Evolutionary conservation across 2,113 vertebrate species (phyloP), one percentile per base, ranked within the genome.

Genomic region (Ploceus nigricollis): DNA sequence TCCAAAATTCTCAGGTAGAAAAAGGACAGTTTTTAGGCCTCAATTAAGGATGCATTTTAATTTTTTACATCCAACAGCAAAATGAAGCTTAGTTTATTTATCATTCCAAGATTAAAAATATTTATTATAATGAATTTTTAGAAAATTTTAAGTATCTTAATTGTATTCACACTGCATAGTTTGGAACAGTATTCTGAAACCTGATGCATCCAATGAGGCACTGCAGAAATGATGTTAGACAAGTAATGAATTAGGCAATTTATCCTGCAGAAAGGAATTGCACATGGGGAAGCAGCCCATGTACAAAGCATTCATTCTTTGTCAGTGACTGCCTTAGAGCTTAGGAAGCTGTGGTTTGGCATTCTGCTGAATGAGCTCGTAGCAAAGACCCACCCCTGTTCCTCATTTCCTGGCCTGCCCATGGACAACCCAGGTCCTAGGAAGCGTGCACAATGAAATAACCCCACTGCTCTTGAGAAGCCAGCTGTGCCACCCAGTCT

Each of bases 281-380:
- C 80, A 92, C 68, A 48, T 78, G 64, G 47, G 76, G 86, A 93
- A 90, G 93, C 86, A 63, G 76, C 60, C n/a, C n/a, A n/a, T 4
- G 0, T 54, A 95, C 94, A 96, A 90, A 92, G 93, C 94, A 82
- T 80, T 90, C 82, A 87, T 88, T 91, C 79, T 96, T 96, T 93
- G 78, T 94, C 84, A 82, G 28, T 31, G 50, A 70, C 66, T 86
- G 94, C 87, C 78, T 69, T 78, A 70, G 53, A 92, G 57, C 85
- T 86, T 73, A 73, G 95, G 95, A 97, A 96, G 85, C 85, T 93
- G 93, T 73, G 92, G 90, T 93, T 93, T 91, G 64, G 56, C 93
- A 47, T 93, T 88, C 85, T 91, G 94, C 93, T 96, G 96, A 95
- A 91, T 82, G 89, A 97, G 78, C 86, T 80, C 3, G 15, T 44